These are phyloP conservation scores for Fulica atra DNA, from an alignment of 2,113 vertebrate genomes.

Conservation along the genomic window DNA sequence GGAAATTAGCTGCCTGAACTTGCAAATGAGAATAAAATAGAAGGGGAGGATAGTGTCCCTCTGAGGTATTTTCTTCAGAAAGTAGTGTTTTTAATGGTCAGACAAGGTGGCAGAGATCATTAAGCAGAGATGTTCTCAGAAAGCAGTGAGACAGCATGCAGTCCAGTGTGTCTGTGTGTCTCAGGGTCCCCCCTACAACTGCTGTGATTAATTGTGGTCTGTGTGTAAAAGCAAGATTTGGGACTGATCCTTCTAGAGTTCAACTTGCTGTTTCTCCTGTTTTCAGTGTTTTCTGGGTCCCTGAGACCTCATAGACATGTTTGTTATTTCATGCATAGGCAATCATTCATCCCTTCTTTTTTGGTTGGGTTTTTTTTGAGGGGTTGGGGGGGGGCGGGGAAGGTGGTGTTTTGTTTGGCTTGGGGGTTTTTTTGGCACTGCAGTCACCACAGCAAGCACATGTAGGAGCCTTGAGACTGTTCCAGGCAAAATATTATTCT, in stretches of 20 bases:
- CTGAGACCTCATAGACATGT: background rate
- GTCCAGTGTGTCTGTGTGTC: background rate
- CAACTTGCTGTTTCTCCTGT: background rate
- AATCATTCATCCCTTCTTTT: background rate
- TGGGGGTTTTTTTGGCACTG: fast-evolving
- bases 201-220: background rate
- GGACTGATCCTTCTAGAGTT: background rate
- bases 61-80: background rate
- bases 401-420: too few species aligned
- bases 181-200: background rate
- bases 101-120: background rate
- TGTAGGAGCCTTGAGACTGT: background rate
- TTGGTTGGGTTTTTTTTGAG: background rate
- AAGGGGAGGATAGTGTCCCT: background rate
- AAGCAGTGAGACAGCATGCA: too few species aligned
- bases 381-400: too few species aligned
- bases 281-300: background rate
- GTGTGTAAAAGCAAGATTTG: background rate
- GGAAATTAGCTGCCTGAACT: background rate
- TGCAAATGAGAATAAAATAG: background rate
- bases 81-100: background rate
- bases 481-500: constrained; percentile 54
- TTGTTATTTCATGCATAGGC: background rate
- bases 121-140: background rate
- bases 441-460: background rate